Conservation (phyloP, 2,113 vertebrate genomes). For the Chelonoidis abingdonii region DNA sequence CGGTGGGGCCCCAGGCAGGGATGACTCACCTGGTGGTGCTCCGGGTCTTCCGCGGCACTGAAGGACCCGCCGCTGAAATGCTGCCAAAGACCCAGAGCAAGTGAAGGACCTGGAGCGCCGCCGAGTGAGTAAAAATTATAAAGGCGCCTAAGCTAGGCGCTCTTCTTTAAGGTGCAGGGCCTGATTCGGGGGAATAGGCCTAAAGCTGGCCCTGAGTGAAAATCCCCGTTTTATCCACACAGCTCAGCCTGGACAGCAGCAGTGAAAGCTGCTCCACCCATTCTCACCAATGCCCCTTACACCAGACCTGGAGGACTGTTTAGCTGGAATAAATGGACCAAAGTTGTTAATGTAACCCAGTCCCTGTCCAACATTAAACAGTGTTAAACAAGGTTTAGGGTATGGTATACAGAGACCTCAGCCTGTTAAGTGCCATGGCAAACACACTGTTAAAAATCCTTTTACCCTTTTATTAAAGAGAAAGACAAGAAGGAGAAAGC, state of each 20-base stretch:
- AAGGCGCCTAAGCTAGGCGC: too few relatives aligned
- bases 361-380: neutral
- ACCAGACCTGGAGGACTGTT: neutral
- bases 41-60: too few relatives aligned
- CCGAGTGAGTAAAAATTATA: too few relatives aligned
- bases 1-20: too few relatives aligned
- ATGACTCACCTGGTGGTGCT: too few relatives aligned
- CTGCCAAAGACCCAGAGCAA: too few relatives aligned
- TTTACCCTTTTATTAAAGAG: too few relatives aligned
- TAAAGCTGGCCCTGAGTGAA: neutral
- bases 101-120: too few relatives aligned
- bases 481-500: neutral
- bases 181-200: too few relatives aligned
- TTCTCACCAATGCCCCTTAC: neutral
- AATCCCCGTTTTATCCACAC: slow-evolving; percentile 21
- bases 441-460: too few relatives aligned
- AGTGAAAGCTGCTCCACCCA: neutral
- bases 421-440: neutral
- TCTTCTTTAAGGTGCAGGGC: too few relatives aligned
- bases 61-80: too few relatives aligned
- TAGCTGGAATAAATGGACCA: neutral
- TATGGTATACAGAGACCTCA: neutral
- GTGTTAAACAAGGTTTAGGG: neutral
- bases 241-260: neutral
- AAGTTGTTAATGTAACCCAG: neutral